Conservation (phyloP, 2,888 invertebrate species). For the Choristoneura rosaceana region DNA sequence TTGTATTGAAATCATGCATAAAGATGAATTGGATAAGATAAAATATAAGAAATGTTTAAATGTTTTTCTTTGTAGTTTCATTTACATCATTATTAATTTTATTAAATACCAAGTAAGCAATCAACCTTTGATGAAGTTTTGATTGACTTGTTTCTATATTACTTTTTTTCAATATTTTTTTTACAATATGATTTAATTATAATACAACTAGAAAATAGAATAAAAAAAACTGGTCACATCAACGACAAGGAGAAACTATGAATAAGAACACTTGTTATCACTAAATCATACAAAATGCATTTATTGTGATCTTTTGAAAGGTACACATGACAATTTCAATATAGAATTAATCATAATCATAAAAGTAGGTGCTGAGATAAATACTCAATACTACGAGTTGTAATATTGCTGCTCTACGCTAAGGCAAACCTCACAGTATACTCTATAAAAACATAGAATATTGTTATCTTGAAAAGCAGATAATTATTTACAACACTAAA, state of each 20-base stretch:
- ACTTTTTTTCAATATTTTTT: too few relatives aligned
- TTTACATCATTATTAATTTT: not conserved
- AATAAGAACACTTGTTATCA: conserved; percentile 27
- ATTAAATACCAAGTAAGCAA: not conserved
- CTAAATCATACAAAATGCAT: conserved; percentile 42
- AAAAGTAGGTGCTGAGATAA: conserved; percentile 21
- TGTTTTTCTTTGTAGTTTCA: not conserved
- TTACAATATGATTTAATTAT: too few relatives aligned
- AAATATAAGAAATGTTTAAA: conserved; percentile 14
- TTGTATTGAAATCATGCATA: not conserved
- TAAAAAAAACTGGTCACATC: not conserved
- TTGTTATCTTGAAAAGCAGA: conserved; percentile 31
- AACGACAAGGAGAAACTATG: not conserved
- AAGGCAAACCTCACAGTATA: conserved; percentile 26
- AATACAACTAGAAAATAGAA: too few relatives aligned
- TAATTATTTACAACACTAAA: conserved; percentile 38
- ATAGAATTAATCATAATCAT: conserved; percentile 12
- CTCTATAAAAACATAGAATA: conserved; percentile 41
- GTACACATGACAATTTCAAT: conserved; percentile 31
- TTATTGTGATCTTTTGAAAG: conserved; percentile 37
- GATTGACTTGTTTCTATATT: too few relatives aligned
- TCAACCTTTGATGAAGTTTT: not conserved
- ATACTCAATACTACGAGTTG: conserved; percentile 19
- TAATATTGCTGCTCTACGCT: conserved; percentile 35
- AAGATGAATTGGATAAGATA: conserved; percentile 17